A percentile compares a stretch with the other conserved stretches of the same genome.
Evolutionary conservation across 2,888 invertebrate genomes (phyloP).

Genomic region (Phyto melanocephala): DNA sequence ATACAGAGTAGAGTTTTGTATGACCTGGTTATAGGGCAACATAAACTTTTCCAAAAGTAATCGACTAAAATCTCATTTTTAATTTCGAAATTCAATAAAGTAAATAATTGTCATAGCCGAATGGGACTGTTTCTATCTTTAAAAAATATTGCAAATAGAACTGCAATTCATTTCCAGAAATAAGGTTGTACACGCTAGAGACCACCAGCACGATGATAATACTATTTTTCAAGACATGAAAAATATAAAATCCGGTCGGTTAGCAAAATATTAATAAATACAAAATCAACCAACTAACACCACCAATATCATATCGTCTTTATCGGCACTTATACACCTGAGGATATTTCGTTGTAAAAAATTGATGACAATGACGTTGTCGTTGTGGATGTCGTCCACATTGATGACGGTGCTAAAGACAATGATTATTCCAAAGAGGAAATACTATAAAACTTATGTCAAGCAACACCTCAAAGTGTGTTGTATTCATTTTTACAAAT

Average conservation of each 20-base stretch:
- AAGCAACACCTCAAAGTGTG: constrained; percentile 64
- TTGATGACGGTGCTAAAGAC: constrained; percentile 23
- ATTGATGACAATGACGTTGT: constrained; percentile 39
- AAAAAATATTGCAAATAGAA: constrained; percentile 37
- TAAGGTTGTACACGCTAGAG: constrained; percentile 63
- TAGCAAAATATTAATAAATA: constrained; percentile 47
- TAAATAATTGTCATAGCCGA: no score
- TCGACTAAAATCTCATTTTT: no score
- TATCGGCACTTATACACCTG: constrained; percentile 52
- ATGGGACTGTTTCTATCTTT: not conserved
- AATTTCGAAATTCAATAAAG: no score
- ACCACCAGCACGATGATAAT: constrained; percentile 63
- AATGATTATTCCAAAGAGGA: constrained; percentile 54
- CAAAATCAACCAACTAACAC: constrained; percentile 6
- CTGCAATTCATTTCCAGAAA: constrained; percentile 66
- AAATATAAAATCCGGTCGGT: constrained; percentile 35
- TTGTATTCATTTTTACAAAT: constrained; percentile 67
- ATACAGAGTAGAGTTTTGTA: no score
- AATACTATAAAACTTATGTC: constrained; percentile 58
- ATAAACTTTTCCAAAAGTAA: no score
- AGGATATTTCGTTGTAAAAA: constrained; percentile 43
- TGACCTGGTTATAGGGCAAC: no score
- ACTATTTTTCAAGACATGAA: not conserved
- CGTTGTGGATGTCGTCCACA: constrained; percentile 6
- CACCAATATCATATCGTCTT: constrained; percentile 1